Percentiles rank a stretch among this genome's conserved stretches.
Evolutionary conservation across 2,797 vertebrate genomes (phyloP).

Genomic region (Halcyon chelicuti): DNA sequence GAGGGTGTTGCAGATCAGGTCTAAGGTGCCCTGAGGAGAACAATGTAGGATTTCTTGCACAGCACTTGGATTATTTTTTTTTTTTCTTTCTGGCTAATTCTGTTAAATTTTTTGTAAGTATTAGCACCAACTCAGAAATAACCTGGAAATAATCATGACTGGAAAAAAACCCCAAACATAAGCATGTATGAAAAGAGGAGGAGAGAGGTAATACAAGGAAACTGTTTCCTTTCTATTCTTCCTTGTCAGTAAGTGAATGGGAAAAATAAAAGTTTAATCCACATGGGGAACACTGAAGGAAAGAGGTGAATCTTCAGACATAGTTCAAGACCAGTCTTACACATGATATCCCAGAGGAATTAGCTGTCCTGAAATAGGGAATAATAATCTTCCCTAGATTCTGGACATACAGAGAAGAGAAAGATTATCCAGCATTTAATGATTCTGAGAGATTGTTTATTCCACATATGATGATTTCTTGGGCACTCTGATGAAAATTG

Average conservation of each 20-base stretch:
- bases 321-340: neutral
- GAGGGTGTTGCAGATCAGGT: constrained; percentile 56
- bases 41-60: neutral
- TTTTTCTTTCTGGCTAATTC: neutral
- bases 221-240: neutral
- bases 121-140: neutral
- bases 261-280: neutral
- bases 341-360: neutral
- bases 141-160: neutral
- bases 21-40: neutral
- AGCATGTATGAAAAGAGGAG: neutral
- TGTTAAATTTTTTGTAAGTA: neutral
- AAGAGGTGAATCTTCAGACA: neutral
- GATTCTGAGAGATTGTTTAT: neutral
- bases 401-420: neutral
- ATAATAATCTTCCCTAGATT: neutral
- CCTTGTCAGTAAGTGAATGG: neutral
- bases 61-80: neutral
- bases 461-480: neutral
- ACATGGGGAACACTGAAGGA: neutral
- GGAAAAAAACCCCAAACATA: accelerated
- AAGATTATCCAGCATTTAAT: neutral
- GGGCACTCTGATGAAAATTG: neutral
- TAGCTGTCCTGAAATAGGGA: neutral
- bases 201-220: neutral